Evolutionary conservation across 35 echinoderm and acorn worm genomes (phyloP).

Genomic region (Heliocidaris tuberculata): DNA sequence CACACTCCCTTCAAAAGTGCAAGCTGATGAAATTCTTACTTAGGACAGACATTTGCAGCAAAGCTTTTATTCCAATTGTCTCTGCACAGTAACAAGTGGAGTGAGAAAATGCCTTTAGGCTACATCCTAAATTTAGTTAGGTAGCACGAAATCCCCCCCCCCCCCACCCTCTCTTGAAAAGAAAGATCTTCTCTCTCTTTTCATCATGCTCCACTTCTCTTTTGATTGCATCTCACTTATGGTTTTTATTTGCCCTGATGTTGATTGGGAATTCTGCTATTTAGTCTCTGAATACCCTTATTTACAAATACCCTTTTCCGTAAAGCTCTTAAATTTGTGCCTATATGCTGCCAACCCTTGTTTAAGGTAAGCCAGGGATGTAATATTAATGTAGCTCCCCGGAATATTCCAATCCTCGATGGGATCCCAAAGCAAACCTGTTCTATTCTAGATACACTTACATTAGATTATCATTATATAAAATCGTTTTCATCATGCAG

Average conservation of each 20-base stretch:
- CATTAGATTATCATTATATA: not conserved
- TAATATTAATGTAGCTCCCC: not conserved
- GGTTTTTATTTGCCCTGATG: not conserved
- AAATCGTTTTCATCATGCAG: not conserved
- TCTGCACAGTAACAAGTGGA: not conserved
- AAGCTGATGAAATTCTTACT: not conserved
- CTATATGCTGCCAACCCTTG: not conserved
- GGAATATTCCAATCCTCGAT: not conserved
- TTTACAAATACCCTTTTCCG: not conserved
- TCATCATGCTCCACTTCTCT: not conserved
- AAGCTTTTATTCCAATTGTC: conserved; percentile 8
- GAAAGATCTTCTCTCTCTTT: not conserved
- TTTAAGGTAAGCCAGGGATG: not conserved
- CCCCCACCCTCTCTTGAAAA: not conserved
- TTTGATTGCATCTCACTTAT: not conserved
- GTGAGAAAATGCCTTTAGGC: conserved; percentile 15
- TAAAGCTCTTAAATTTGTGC: not conserved
- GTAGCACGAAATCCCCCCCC: not conserved
- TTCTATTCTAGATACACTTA: too few species aligned
- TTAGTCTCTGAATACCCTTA: not conserved
- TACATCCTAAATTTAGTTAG: not conserved
- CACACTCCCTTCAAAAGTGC: not conserved
- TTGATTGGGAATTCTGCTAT: not conserved
- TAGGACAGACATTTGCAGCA: not conserved
- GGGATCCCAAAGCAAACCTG: too few species aligned